Evolutionary conservation across 2,888 invertebrate species (phyloP).

Genomic region (Cheiracanthium punctorium): DNA sequence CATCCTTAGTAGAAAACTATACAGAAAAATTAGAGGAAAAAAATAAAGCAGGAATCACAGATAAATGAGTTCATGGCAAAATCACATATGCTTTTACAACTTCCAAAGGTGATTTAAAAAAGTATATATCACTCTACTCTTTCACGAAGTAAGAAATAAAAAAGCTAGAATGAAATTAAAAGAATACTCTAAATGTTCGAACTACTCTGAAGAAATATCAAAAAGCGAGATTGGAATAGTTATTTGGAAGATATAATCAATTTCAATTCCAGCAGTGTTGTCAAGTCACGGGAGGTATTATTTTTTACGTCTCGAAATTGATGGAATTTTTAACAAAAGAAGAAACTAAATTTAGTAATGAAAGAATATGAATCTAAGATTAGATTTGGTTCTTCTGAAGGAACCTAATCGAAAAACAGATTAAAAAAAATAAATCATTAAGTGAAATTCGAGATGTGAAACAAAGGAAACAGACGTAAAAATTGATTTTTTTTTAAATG

Average conservation of each 20-base stretch:
- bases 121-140: no score
- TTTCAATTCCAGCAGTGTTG: not conserved
- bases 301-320: not conserved
- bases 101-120: no score
- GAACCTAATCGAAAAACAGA: not conserved
- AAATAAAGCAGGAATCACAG: no score
- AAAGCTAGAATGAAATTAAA: not conserved
- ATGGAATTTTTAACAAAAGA: not conserved
- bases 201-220: not conserved
- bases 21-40: no score
- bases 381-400: not conserved
- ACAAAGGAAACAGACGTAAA: not conserved
- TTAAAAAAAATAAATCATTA: not conserved
- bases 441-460: not conserved
- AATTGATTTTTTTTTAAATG: no score
- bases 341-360: not conserved
- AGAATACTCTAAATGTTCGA: not conserved
- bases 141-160: not conserved
- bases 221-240: not conserved
- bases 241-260: constrained; percentile 2
- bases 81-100: no score
- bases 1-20: no score
- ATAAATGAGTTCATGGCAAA: no score
- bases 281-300: not conserved
- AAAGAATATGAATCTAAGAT: not conserved